phyloP scores from a whole-genome alignment of 2,888 invertebrate species.

The Drosophila peninsularis region DNA sequence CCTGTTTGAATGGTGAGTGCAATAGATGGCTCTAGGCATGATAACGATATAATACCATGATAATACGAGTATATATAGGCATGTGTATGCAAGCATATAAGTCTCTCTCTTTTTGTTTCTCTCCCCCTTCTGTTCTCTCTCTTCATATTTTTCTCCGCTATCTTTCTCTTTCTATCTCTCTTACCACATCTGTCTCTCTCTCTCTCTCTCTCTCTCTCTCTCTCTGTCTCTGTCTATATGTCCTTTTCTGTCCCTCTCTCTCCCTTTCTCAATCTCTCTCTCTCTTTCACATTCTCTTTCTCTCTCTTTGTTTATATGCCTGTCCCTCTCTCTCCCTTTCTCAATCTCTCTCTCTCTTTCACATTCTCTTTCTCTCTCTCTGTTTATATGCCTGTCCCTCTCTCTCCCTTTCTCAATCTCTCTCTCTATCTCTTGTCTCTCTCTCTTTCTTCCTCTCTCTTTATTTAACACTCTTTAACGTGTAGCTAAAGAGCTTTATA shows the following conservation, averaged over 20 bases:
- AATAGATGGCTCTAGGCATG: background rate
- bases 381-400: too few species aligned
- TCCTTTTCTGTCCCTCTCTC: background rate
- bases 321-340: background rate
- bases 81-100: background rate
- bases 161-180: background rate
- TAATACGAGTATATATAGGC: background rate
- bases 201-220: background rate
- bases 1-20: conserved; percentile 80
- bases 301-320: too few species aligned
- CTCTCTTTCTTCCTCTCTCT: too few species aligned
- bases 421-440: too few species aligned
- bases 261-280: background rate
- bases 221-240: background rate
- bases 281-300: background rate
- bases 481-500: too few species aligned
- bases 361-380: too few species aligned
- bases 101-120: background rate
- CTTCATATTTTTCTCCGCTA: background rate
- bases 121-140: background rate
- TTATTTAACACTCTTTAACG: too few species aligned
- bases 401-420: too few species aligned
- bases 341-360: background rate
- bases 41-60: too few species aligned
- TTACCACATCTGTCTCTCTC: background rate